Percentiles rank a stretch among this genome's conserved stretches.
phyloP scores from a whole-genome alignment of 1,140 invertebrate genomes.

The Dreissena rostriformis region DNA sequence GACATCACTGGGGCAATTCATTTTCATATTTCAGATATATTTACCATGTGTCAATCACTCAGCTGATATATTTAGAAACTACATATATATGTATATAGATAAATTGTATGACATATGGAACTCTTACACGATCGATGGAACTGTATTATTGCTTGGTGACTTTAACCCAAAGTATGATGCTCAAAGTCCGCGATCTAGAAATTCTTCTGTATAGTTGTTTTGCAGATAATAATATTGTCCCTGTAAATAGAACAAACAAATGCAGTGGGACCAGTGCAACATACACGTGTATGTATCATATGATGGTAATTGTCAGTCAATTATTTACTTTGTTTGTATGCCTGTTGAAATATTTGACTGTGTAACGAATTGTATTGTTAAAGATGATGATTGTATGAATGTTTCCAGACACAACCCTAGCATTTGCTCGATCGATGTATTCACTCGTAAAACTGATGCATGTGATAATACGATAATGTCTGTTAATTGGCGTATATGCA shows the following conservation, averaged over 20 bases:
- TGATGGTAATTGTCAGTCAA: too few species aligned
- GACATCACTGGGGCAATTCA: background rate
- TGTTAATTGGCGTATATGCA: background rate
- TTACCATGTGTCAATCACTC: slow-evolving; percentile 21
- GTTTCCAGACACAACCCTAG: slow-evolving; percentile 17
- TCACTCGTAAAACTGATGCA: background rate
- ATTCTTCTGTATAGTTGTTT: background rate
- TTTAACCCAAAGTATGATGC: background rate
- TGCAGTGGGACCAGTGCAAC: too few species aligned
- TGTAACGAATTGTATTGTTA: too few species aligned
- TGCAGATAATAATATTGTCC: too few species aligned
- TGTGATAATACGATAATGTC: background rate
- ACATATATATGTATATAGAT: too few species aligned
- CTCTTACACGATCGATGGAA: slow-evolving; percentile 5
- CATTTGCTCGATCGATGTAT: background rate
- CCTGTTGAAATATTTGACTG: too few species aligned
- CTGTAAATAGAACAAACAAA: too few species aligned
- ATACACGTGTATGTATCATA: too few species aligned
- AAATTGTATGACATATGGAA: slow-evolving; percentile 26
- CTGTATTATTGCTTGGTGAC: slow-evolving; percentile 10
- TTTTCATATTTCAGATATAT: slow-evolving; percentile 29
- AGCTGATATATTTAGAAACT: slow-evolving; percentile 6
- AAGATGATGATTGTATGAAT: too few species aligned
- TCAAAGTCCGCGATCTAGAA: background rate
- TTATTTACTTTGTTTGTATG: too few species aligned